These are phyloP conservation scores for Philonicus albiceps DNA, from an alignment of 2,888 invertebrate genomes.

Conservation along the genomic window DNA sequence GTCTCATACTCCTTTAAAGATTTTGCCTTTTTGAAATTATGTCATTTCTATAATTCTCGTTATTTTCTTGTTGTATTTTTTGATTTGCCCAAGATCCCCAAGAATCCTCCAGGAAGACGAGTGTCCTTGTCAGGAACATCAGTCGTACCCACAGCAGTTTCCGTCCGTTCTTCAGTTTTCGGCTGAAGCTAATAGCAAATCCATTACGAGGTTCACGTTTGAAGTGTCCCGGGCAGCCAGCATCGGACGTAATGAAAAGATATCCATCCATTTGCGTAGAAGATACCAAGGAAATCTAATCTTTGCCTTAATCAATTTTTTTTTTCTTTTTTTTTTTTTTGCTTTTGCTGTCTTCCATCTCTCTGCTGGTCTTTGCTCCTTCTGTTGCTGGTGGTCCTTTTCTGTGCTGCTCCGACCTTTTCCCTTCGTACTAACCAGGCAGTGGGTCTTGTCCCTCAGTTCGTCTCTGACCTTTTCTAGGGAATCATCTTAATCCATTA, in stretches of 20 bases:
- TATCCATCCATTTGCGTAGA: conserved; percentile 29
- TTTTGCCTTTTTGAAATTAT: background rate
- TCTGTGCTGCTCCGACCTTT: background rate
- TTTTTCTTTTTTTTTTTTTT: no score
- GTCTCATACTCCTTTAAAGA: background rate
- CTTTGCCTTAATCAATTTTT: conserved; percentile 13
- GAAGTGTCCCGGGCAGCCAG: background rate
- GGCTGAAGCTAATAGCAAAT: conserved; percentile 17
- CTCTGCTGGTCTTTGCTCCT: background rate
- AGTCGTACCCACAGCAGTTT: background rate
- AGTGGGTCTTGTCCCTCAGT: background rate
- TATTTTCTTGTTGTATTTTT: background rate
- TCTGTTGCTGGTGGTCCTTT: background rate
- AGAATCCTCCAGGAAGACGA: background rate
- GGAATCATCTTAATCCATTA: conserved; percentile 35
- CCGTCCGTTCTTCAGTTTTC: background rate
- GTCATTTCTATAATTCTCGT: background rate
- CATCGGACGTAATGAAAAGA: background rate
- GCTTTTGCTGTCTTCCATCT: background rate
- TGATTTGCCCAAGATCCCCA: background rate
- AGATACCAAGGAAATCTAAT: conserved; percentile 27
- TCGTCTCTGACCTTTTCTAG: conserved; percentile 3
- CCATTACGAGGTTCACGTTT: conserved; percentile 17
- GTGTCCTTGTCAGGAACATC: conserved; percentile 1
- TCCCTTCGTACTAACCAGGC: background rate